Conservation (phyloP, 2,888 invertebrate genomes). For the Salticus scenicus region DNA sequence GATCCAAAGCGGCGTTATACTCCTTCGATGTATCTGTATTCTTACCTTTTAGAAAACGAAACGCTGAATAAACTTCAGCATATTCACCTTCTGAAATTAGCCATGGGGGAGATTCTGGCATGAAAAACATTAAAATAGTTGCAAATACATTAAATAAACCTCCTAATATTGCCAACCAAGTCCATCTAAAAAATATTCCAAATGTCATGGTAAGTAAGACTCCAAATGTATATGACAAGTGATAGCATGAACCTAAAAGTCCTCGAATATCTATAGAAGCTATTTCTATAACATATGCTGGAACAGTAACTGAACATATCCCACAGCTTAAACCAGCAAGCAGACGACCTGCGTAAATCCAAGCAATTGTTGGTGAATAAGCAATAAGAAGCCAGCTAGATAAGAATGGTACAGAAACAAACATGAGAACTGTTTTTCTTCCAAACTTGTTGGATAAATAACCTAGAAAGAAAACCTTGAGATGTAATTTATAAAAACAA, state of each 20-base stretch:
- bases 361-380: constrained; percentile 46
- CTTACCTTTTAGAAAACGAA: constrained; percentile 73
- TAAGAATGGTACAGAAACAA: constrained; percentile 74
- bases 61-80: constrained; percentile 72
- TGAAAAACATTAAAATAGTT: constrained; percentile 40
- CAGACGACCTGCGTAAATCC: constrained; percentile 63
- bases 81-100: constrained; percentile 44
- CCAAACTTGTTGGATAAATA: constrained; percentile 72
- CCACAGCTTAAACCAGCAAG: constrained; percentile 64
- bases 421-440: constrained; percentile 72
- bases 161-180: constrained; percentile 55
- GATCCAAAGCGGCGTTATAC: constrained; percentile 33
- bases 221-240: constrained; percentile 63
- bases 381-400: constrained; percentile 75
- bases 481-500: too few relatives aligned
- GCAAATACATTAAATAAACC: constrained; percentile 31
- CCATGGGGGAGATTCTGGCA: constrained; percentile 71
- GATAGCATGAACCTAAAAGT: constrained; percentile 65
- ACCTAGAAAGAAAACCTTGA: constrained; percentile 26
- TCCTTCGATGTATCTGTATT: constrained; percentile 68
- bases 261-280: constrained; percentile 64
- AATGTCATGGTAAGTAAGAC: constrained; percentile 58
- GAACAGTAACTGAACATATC: constrained; percentile 62
- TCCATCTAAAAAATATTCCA: constrained; percentile 66
- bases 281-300: constrained; percentile 70